Conservation (phyloP, 64 coral and sea anemone genomes). For the Orbicella faveolata region DNA sequence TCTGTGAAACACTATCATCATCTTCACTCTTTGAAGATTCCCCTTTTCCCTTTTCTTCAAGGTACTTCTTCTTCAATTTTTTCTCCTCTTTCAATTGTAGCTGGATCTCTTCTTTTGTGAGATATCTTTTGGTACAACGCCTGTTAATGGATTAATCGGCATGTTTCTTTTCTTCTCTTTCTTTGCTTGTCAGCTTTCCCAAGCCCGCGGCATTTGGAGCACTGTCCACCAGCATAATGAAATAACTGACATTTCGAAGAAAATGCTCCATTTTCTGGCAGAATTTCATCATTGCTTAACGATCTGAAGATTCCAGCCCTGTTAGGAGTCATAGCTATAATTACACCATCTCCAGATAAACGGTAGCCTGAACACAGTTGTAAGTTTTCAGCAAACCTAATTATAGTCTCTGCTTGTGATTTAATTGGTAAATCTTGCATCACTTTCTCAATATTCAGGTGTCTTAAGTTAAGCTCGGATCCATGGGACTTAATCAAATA, state of each 20-base stretch:
- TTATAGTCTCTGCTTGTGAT: neutral
- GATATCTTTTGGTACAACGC: constrained; percentile 22
- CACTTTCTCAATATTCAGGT: neutral
- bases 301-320: constrained; percentile 14
- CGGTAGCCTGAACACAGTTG: neutral
- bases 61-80: constrained; percentile 2
- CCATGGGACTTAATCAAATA: neutral
- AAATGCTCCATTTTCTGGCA: neutral
- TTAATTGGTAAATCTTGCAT: neutral
- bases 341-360: neutral
- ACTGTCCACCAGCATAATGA: neutral
- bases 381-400: neutral
- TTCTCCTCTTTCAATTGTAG: constrained; percentile 28
- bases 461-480: neutral
- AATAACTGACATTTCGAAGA: constrained; percentile 20
- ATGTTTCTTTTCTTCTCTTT: constrained; percentile 10
- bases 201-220: neutral
- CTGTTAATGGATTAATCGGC: constrained; percentile 10
- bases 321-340: neutral
- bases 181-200: neutral
- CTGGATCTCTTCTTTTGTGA: constrained; percentile 37
- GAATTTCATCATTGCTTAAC: neutral
- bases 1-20: neutral
- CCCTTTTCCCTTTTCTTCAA: neutral
- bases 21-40: constrained; percentile 6